These are phyloP conservation scores for Aptenodytes patagonicus DNA, from an alignment of 2,113 vertebrate genomes.

Conservation along the genomic window DNA sequence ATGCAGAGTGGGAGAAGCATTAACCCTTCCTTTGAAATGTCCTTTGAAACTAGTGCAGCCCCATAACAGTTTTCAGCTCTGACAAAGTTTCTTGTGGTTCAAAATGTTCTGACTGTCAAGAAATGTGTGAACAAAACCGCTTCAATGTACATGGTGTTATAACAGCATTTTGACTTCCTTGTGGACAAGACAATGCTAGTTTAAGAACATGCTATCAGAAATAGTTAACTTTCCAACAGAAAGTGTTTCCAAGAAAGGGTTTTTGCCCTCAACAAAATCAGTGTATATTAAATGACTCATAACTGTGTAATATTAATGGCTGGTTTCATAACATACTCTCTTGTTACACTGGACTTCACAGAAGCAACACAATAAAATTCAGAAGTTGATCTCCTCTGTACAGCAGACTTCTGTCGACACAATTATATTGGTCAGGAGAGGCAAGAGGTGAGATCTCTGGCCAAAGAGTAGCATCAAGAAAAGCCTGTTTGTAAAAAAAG, in stretches of 20 bases:
- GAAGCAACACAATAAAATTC: neutral
- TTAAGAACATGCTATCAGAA: neutral
- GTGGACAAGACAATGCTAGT: neutral
- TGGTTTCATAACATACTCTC: slow-evolving; percentile 1
- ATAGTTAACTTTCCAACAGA: neutral
- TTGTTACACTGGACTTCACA: slow-evolving; percentile 18
- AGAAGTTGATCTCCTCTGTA: neutral
- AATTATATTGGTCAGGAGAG: slow-evolving; percentile 21
- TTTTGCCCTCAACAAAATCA: neutral
- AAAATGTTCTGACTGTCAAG: neutral
- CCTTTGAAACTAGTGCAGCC: neutral
- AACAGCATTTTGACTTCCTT: neutral
- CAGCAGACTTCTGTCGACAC: neutral
- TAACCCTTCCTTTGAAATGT: neutral
- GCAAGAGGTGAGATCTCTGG: slow-evolving; percentile 6
- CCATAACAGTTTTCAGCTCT: neutral
- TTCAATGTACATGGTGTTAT: neutral
- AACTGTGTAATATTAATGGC: neutral
- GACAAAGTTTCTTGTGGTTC: neutral
- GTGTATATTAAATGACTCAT: neutral
- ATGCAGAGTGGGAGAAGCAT: neutral
- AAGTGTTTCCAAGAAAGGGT: neutral
- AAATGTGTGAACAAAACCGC: neutral
- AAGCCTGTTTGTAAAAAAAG: neutral
- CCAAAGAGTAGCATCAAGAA: neutral